Evolutionary conservation across 1,140 invertebrate genomes (phyloP), one percentile per base, ranked within the genome.

Genomic region (Plectrocnemia conspersa): DNA sequence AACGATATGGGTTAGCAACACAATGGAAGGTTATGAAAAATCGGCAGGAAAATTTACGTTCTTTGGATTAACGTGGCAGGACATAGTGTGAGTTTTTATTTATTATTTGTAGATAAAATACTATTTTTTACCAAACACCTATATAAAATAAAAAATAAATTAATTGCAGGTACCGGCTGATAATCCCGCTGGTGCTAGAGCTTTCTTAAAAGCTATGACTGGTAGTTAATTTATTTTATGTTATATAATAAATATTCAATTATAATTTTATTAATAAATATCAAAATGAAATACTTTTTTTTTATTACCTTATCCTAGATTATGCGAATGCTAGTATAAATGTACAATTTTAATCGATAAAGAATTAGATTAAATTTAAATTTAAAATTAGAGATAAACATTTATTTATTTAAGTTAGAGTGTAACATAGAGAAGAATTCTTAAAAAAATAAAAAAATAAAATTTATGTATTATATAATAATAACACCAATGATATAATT

Each of bases 21-120:
- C 76, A 10, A 72, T 83, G 23, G 82, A 83, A 63, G 85, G 83
- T 10, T 88, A 84, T 62, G 73, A 77, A 22, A 86, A 87, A 62
- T 66, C 69, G 1, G 77, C 77, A 27, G 77, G 78, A 22, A 87
- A 86, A 54, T 83, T 91, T 42, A 70, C 76, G 22, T 81, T 90
- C 66, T 89, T 85, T 89, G 85, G 84, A 79, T 89, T 22, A 76
- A 84, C 41, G 72, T 79, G 46, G 79, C 84, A 46, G 85, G 85
- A 41, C 85, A 87, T 61, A 86, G 85, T 80, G 84, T 86, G 71
- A 69, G 71, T 58, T 58, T 61, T 19, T 21, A 33, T 47, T 33
- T 33, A 47, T 3, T 44, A 44, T 44, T 13, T 33, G 11, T 19
- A 33, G 2, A 13, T 33, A 3, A 4, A 3, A 21, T 33, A 15